Conservation (phyloP, 2,113 vertebrate genomes). For the Lophius piscatorius region DNA sequence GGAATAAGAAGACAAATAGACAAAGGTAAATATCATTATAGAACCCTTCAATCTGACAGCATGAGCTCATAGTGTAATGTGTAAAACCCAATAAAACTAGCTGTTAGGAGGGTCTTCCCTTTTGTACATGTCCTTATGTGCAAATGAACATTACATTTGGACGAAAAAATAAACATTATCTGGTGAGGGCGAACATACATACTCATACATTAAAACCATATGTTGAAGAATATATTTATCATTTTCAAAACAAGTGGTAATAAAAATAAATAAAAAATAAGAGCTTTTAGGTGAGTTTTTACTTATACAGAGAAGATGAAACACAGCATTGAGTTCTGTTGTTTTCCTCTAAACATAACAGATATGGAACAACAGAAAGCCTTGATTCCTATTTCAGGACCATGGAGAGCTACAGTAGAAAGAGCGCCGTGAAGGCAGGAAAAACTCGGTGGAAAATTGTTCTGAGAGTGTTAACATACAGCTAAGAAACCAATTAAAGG, state of each 20-base stretch:
- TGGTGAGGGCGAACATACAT: background rate
- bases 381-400: conserved; percentile 39
- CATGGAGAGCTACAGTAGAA: conserved; percentile 46
- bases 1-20: conserved; percentile 11
- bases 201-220: conserved; percentile 36
- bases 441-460: background rate
- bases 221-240: conserved; percentile 22
- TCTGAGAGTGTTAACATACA: background rate
- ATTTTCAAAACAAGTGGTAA: conserved; percentile 1
- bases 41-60: no score
- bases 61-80: no score
- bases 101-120: background rate
- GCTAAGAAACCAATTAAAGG: no score
- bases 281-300: no score
- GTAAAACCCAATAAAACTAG: background rate
- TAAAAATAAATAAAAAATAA: no score
- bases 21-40: conserved; percentile 9
- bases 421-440: no score
- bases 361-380: background rate
- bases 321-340: background rate
- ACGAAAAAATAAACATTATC: no score
- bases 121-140: background rate
- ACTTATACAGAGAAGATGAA: background rate
- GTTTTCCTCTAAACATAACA: conserved; percentile 39
- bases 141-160: conserved; percentile 7